Conservation (phyloP, 2,113 vertebrate species). For the Eudorcas thomsonii region DNA sequence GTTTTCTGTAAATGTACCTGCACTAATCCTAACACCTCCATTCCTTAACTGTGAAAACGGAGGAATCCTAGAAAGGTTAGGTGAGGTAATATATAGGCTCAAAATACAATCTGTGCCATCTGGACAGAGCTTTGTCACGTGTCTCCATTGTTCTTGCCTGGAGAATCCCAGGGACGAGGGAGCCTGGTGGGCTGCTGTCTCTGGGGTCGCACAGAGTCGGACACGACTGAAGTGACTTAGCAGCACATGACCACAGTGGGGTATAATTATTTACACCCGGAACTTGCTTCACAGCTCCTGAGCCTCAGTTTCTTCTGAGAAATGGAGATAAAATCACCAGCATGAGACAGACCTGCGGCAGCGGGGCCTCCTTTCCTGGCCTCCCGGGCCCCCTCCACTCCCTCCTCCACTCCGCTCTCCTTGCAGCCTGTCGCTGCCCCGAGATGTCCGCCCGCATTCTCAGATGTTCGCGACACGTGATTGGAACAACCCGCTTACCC, state of each 20-base stretch:
- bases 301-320: not conserved
- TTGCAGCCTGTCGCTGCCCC: not conserved
- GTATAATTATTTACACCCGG: not conserved
- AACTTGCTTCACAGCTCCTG: not conserved
- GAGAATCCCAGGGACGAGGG: no score
- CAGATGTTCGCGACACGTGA: rapidly evolving
- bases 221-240: no score
- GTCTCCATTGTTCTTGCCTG: no score
- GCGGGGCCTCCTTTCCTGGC: not conserved
- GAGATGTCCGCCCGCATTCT: rapidly evolving
- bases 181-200: no score
- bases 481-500: rapidly evolving
- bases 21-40: not conserved
- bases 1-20: not conserved
- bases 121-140: not conserved
- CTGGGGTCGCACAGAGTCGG: no score
- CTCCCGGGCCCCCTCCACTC: not conserved
- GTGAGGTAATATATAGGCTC: not conserved
- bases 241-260: rapidly evolving
- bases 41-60: not conserved
- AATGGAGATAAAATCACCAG: not conserved
- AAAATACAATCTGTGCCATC: not conserved
- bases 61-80: not conserved
- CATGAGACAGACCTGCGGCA: rapidly evolving
- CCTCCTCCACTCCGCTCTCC: not conserved